phyloP scores from a whole-genome alignment of 1,140 invertebrate genomes.

The Neodiprion pinetum region DNA sequence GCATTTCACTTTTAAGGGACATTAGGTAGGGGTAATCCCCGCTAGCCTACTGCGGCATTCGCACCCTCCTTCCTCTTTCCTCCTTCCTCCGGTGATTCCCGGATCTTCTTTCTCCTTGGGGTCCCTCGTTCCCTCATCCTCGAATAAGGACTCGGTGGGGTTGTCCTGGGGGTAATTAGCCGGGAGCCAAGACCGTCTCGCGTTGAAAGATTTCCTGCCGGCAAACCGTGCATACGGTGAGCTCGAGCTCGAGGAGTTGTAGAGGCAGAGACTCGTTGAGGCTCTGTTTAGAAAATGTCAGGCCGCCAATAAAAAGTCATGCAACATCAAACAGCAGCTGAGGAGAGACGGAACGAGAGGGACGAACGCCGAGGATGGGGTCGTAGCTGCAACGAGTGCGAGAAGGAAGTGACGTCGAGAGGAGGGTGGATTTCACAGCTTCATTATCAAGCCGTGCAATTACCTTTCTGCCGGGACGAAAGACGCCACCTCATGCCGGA shows the following conservation, averaged over 20 bases:
- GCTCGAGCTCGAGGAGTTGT: neutral
- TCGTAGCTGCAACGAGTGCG: too few species aligned
- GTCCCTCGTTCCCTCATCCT: neutral
- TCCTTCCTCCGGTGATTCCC: constrained; percentile 14
- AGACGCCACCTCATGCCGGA: constrained; percentile 12
- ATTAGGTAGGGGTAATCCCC: constrained; percentile 31
- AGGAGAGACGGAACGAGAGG: constrained; percentile 12
- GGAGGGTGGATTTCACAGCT: constrained; percentile 20
- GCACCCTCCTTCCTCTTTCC: constrained; percentile 31
- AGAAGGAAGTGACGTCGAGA: neutral
- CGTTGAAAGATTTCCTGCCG: constrained; percentile 43
- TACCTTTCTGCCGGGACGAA: constrained; percentile 34
- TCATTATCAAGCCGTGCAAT: constrained; percentile 45
- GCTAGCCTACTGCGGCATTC: neutral
- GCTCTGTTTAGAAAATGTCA: constrained; percentile 62
- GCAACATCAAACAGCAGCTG: constrained; percentile 52
- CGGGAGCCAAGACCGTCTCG: constrained; percentile 29
- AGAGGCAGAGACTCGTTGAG: neutral
- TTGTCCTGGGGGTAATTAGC: constrained; percentile 51
- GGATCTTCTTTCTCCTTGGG: neutral
- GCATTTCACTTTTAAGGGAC: constrained; percentile 40
- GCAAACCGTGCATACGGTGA: constrained; percentile 23
- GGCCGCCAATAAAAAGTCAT: constrained; percentile 63
- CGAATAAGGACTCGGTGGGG: constrained; percentile 20
- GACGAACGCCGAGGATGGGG: neutral